Conservation (phyloP, 2,797 vertebrate genomes). For the Zalophus californianus region DNA sequence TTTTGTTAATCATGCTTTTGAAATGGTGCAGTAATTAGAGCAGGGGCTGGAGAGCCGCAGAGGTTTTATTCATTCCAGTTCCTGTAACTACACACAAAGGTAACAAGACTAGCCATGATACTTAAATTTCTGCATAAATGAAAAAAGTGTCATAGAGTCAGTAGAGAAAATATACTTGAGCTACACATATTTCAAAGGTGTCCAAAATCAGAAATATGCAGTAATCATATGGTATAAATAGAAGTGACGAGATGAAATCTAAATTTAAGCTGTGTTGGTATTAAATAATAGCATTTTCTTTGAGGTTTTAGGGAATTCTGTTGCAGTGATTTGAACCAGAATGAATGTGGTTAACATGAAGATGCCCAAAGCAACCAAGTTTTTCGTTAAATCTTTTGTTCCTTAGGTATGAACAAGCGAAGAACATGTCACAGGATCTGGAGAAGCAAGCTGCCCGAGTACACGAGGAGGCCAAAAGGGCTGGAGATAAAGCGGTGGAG, state of each 20-base stretch:
- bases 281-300: constrained; percentile 44
- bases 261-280: constrained; percentile 21
- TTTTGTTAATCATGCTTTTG: background rate
- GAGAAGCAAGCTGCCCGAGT: constrained; percentile 95
- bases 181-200: background rate
- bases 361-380: background rate
- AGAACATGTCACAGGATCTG: constrained; percentile 94
- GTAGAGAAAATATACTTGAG: background rate
- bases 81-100: background rate
- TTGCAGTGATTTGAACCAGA: background rate
- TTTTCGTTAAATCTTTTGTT: background rate
- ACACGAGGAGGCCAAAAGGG: constrained; percentile 93
- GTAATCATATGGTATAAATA: background rate
- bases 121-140: background rate
- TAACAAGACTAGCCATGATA: background rate
- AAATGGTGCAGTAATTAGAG: background rate
- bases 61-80: background rate
- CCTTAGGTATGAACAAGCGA: constrained; percentile 95
- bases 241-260: background rate
- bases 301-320: constrained; percentile 3
- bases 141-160: background rate
- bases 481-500: constrained; percentile 93
- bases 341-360: background rate
- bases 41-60: background rate
- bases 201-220: background rate